phyloP scores from a whole-genome alignment of 2,113 vertebrate species.

The Hippocampus mohnikei region DNA sequence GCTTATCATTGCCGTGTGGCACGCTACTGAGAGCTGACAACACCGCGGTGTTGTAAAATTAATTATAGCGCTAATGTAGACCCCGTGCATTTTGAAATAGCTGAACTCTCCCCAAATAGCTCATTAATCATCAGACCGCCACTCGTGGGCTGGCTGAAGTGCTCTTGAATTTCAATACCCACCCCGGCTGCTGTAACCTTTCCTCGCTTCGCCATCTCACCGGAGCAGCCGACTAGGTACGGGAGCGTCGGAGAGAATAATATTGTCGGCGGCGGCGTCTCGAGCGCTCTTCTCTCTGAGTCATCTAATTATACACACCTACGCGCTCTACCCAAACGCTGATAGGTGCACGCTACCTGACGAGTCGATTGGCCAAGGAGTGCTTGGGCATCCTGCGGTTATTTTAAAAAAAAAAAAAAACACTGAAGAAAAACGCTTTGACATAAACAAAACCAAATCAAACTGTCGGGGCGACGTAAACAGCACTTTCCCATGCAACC shows the following conservation, averaged over 20 bases:
- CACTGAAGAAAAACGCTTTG: slow-evolving; percentile 2
- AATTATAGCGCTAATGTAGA: slow-evolving; percentile 79
- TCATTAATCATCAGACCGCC: slow-evolving; percentile 85
- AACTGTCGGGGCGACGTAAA: slow-evolving; percentile 41
- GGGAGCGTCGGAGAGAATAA: slow-evolving; percentile 50
- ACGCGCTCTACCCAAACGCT: slow-evolving; percentile 52
- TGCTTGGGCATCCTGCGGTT: slow-evolving; percentile 48
- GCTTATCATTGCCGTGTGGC: slow-evolving; percentile 75
- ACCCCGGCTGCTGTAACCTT: slow-evolving; percentile 54
- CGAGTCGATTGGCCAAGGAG: slow-evolving; percentile 35
- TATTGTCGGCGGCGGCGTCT: slow-evolving; percentile 56
- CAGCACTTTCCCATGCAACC: not conserved
- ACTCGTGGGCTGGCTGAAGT: slow-evolving; percentile 68
- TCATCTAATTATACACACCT: slow-evolving; percentile 65
- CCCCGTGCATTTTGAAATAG: slow-evolving; percentile 71
- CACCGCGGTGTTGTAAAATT: slow-evolving; percentile 83
- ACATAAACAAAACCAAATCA: slow-evolving; percentile 48
- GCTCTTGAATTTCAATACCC: slow-evolving; percentile 72
- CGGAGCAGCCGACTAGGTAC: slow-evolving; percentile 33
- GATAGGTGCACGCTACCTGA: slow-evolving; percentile 4
- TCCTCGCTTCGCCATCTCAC: slow-evolving; percentile 36
- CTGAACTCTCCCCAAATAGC: slow-evolving; percentile 80
- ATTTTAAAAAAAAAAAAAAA: slow-evolving; percentile 26
- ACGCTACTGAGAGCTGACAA: slow-evolving; percentile 68
- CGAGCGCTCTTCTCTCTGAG: slow-evolving; percentile 46